Conservation (phyloP, 2,797 vertebrate species). For the Eospalax fontanierii region DNA sequence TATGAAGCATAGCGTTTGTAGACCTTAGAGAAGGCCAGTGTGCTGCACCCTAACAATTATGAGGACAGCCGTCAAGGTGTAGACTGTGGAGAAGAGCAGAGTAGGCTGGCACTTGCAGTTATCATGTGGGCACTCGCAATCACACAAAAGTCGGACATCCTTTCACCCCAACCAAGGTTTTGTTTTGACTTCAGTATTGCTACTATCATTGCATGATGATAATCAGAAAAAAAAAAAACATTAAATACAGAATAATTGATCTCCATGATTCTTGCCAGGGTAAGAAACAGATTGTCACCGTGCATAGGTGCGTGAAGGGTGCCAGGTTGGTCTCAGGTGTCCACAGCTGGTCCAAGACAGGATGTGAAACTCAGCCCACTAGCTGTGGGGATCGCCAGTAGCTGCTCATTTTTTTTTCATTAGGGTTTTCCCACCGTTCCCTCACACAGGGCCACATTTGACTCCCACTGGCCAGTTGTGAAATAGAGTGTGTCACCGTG, state of each 20-base stretch:
- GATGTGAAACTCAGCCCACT: not conserved
- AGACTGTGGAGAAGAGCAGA: not conserved
- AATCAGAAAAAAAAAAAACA: not conserved
- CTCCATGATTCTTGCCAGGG: not conserved
- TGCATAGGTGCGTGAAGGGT: not conserved
- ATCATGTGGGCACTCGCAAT: not conserved
- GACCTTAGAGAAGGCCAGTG: not conserved
- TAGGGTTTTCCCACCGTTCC: not conserved
- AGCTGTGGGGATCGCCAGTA: accelerated
- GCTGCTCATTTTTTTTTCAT: not conserved
- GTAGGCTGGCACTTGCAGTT: not conserved
- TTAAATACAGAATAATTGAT: not conserved
- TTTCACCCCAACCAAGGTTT: conserved; percentile 18
- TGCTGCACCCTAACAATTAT: not conserved
- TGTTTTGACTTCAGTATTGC: conserved; percentile 13
- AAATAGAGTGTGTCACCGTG: not conserved
- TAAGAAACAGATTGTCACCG: not conserved
- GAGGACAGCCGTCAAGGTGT: not conserved
- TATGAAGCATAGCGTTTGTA: not conserved
- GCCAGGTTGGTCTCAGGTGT: not conserved
- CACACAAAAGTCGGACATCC: not conserved
- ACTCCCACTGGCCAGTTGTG: not conserved
- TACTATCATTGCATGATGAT: not conserved
- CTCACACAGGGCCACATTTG: too few relatives aligned
- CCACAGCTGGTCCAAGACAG: not conserved